These are phyloP conservation scores for Forficula auricularia DNA, from an alignment of 1,140 invertebrate genomes.

Conservation along the genomic window DNA sequence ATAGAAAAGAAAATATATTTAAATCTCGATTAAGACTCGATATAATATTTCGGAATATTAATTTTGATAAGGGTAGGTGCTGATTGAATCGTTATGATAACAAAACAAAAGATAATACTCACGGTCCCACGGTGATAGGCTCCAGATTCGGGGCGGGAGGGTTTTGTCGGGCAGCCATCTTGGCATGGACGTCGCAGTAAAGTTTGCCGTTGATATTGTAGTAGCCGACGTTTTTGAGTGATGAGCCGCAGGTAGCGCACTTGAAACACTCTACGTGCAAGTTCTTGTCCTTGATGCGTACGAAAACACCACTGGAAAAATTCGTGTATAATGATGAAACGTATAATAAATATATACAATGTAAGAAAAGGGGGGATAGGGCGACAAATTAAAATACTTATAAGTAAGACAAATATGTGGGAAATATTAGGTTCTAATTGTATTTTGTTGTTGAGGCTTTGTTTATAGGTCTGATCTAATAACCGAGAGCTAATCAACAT, in stretches of 20 bases:
- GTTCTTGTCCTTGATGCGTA: constrained; percentile 88
- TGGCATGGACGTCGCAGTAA: constrained; percentile 90
- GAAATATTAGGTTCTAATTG: background rate
- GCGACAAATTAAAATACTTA: constrained; percentile 14
- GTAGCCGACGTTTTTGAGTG: constrained; percentile 89
- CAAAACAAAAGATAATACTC: too few species aligned
- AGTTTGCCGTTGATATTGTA: constrained; percentile 91
- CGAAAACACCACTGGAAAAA: constrained; percentile 72
- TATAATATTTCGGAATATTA: too few species aligned
- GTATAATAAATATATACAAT: too few species aligned
- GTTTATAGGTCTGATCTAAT: too few species aligned
- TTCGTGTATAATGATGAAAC: too few species aligned
- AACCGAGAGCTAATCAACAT: too few species aligned
- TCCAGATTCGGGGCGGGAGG: constrained; percentile 54
- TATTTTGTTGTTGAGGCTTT: background rate
- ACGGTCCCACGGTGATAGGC: constrained; percentile 65
- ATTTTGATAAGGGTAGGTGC: too few species aligned
- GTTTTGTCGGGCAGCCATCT: constrained; percentile 66
- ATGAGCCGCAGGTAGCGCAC: constrained; percentile 84
- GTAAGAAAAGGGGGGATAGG: too few species aligned
- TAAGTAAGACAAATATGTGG: constrained; percentile 3
- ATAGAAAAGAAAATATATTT: too few species aligned
- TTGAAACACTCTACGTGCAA: constrained; percentile 94
- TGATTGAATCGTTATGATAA: too few species aligned
- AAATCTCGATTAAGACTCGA: too few species aligned